Percentiles rank a stretch among this genome's conserved stretches.
These are phyloP conservation scores for Crambe crambe DNA, from an alignment of 37 sponge, comb jelly and placozoan genomes.

Conservation along the genomic window DNA sequence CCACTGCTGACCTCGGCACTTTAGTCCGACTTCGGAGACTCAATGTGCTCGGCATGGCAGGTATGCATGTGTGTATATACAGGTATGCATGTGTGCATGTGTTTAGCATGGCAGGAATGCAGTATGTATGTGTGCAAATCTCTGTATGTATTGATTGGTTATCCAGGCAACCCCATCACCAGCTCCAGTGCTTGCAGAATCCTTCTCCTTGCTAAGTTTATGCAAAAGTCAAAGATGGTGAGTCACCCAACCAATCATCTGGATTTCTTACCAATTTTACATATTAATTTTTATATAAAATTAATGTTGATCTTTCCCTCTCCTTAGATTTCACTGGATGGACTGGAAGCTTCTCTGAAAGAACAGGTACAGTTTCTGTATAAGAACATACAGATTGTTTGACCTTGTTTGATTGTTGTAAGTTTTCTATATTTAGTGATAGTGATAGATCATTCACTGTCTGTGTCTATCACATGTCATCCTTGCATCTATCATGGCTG, in stretches of 20 bases:
- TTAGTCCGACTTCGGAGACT: slow-evolving; percentile 34
- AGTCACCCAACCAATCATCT: neutral
- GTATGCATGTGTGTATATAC: slow-evolving; percentile 4
- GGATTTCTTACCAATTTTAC: neutral
- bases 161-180: slow-evolving; percentile 63
- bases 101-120: no score
- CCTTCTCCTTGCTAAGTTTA: slow-evolving; percentile 40
- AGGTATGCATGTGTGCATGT: no score
- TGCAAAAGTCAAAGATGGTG: slow-evolving; percentile 50
- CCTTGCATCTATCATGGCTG: no score
- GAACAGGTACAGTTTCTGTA: slow-evolving; percentile 36
- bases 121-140: no score
- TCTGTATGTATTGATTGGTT: no score
- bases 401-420: neutral
- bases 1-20: slow-evolving; percentile 17
- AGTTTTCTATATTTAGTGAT: no score
- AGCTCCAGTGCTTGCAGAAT: slow-evolving; percentile 10
- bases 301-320: neutral
- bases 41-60: slow-evolving; percentile 26
- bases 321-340: slow-evolving; percentile 48
- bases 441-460: no score
- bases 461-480: no score
- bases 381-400: neutral
- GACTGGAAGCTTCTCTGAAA: slow-evolving; percentile 17
- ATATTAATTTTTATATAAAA: neutral